Conservation (phyloP, 1,140 invertebrate genomes). For the Conus betulinus region DNA sequence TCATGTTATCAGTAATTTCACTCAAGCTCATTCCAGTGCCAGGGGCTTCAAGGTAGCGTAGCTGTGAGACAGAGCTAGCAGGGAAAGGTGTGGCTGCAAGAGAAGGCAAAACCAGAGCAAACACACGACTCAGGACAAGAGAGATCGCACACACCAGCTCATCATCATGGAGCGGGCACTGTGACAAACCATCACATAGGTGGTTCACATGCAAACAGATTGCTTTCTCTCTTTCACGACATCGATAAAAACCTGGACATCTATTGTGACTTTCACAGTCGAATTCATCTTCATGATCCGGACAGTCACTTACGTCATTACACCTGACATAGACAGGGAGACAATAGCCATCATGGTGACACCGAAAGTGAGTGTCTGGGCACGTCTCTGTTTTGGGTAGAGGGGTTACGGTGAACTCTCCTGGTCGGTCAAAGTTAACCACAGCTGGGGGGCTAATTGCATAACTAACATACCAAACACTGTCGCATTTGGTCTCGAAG, state of each 20-base stretch:
- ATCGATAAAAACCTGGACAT: constrained; percentile 34
- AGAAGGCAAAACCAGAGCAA: constrained; percentile 17
- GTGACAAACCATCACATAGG: constrained; percentile 16
- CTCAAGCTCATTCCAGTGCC: too few species aligned
- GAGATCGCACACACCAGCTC: constrained; percentile 35
- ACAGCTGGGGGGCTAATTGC: too few species aligned
- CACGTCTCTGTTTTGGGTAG: neutral
- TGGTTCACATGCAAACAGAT: constrained; percentile 26
- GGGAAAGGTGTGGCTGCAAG: neutral
- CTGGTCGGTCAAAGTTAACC: neutral
- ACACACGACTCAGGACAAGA: constrained; percentile 47
- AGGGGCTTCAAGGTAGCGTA: neutral
- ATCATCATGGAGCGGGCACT: constrained; percentile 41
- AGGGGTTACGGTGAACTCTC: too few species aligned
- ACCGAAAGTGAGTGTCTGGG: constrained; percentile 21
- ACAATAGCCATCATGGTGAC: neutral
- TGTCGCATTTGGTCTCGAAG: neutral
- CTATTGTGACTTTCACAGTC: neutral
- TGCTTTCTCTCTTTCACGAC: too few species aligned
- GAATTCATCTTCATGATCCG: neutral
- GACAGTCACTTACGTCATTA: constrained; percentile 29
- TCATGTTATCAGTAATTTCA: too few species aligned
- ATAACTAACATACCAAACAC: too few species aligned
- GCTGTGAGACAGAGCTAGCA: neutral
- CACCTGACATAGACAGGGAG: constrained; percentile 10